A percentile compares a stretch with the other conserved stretches of the same genome.
Evolutionary conservation across 2,113 vertebrate species (phyloP).

Genomic region (Numenius arquata): DNA sequence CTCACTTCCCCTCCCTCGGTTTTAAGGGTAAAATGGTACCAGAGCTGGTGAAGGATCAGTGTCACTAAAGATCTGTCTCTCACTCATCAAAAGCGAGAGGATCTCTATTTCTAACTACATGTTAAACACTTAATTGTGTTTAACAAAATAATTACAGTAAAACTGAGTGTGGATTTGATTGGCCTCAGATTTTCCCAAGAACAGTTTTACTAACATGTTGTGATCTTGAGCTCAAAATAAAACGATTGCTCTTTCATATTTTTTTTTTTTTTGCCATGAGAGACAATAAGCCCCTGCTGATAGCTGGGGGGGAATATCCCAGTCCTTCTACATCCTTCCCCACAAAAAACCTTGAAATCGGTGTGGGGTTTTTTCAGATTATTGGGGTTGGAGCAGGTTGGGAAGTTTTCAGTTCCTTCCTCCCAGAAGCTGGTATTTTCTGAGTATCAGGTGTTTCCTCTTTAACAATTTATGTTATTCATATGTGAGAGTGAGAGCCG

Average conservation of each 20-base stretch:
- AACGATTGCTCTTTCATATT: neutral
- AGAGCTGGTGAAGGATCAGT: neutral
- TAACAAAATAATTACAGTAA: neutral
- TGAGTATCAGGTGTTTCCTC: neutral
- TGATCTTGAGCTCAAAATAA: neutral
- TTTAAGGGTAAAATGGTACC: neutral
- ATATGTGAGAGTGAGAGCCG: neutral
- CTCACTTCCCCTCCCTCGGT: neutral
- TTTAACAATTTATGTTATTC: neutral
- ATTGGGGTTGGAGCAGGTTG: neutral
- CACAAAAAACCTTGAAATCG: neutral
- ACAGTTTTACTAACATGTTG: neutral
- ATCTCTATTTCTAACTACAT: neutral
- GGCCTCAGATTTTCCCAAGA: neutral
- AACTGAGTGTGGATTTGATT: neutral
- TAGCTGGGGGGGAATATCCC: neutral
- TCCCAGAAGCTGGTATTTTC: neutral
- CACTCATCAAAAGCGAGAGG: neutral
- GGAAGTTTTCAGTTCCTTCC: neutral
- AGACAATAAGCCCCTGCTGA: neutral
- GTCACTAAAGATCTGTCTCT: neutral
- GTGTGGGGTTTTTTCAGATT: neutral
- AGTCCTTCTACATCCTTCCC: neutral
- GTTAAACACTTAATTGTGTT: neutral
- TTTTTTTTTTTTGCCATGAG: neutral